Percentiles rank a stretch among this genome's conserved stretches.
Conservation (phyloP, 2,888 invertebrate genomes). For the Macrosoma leucophasiata region DNA sequence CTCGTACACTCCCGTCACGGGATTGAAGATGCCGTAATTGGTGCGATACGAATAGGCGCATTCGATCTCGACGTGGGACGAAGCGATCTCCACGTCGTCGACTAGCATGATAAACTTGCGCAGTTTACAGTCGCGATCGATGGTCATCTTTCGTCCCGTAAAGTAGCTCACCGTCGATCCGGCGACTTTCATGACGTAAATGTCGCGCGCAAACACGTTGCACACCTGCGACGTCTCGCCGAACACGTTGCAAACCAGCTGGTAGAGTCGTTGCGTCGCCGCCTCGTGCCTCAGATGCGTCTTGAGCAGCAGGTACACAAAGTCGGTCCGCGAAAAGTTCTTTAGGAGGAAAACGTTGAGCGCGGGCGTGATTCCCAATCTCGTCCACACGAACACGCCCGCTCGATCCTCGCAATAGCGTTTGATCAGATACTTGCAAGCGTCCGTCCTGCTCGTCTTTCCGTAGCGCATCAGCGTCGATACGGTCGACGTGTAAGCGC, state of each 20-base stretch:
- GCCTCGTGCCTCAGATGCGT: constrained; percentile 5
- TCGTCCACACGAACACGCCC: constrained; percentile 10
- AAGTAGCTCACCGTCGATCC: constrained; percentile 5
- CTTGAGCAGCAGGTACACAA: constrained; percentile 4
- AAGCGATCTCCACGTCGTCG: constrained; percentile 1
- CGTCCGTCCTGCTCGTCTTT: constrained; percentile 6
- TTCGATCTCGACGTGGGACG: constrained; percentile 4
- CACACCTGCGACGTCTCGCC: neutral
- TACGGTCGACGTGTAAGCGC: constrained; percentile 7
- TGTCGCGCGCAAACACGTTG: constrained; percentile 6
- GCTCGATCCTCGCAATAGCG: constrained; percentile 6
- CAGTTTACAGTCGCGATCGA: constrained; percentile 1
- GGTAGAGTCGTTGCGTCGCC: constrained; percentile 5
- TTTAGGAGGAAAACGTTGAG: constrained; percentile 5
- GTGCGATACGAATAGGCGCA: constrained; percentile 4
- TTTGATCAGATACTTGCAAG: constrained; percentile 6
- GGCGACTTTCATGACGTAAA: constrained; percentile 3
- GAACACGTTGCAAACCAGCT: constrained; percentile 1
- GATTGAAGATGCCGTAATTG: constrained; percentile 1
- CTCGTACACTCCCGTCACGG: constrained; percentile 2
- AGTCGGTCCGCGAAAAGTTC: constrained; percentile 5
- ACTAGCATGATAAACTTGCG: constrained; percentile 6
- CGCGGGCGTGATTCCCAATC: constrained; percentile 6
- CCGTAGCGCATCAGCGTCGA: constrained; percentile 11
- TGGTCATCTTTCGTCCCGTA: constrained; percentile 2